Conservation (phyloP, 2,113 vertebrate species). For the Eptesicus fuscus region DNA sequence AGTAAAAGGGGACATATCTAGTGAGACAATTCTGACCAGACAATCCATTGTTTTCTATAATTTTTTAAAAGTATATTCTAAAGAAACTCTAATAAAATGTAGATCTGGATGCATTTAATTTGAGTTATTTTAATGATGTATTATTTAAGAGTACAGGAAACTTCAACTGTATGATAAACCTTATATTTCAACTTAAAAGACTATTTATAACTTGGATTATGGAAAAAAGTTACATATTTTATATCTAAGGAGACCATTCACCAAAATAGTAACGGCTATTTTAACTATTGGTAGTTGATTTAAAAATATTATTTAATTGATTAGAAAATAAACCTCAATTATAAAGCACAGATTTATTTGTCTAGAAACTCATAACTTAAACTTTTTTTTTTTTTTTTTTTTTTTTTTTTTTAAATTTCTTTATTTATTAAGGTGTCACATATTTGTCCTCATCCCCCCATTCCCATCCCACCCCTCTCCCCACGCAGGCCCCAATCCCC, state of each 20-base stretch:
- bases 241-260: neutral
- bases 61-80: slow-evolving; percentile 17
- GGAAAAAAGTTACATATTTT: neutral
- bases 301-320: neutral
- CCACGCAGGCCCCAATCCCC: too few relatives aligned
- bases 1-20: neutral
- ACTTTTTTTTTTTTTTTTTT: too few relatives aligned
- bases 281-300: neutral
- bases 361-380: neutral
- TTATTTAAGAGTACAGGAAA: neutral
- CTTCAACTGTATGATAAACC: neutral
- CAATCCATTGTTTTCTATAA: neutral
- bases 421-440: too few relatives aligned
- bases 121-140: neutral
- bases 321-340: slow-evolving; percentile 4
- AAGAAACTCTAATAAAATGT: slow-evolving; percentile 4
- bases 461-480: too few relatives aligned
- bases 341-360: neutral
- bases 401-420: too few relatives aligned
- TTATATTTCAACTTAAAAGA: slow-evolving; percentile 24
- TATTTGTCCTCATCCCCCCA: too few relatives aligned
- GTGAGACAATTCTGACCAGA: neutral
- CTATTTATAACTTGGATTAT: neutral
- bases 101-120: neutral
- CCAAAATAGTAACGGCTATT: neutral